phyloP scores from a whole-genome alignment of 2,888 invertebrate genomes.

The Hydriomena furcata region DNA sequence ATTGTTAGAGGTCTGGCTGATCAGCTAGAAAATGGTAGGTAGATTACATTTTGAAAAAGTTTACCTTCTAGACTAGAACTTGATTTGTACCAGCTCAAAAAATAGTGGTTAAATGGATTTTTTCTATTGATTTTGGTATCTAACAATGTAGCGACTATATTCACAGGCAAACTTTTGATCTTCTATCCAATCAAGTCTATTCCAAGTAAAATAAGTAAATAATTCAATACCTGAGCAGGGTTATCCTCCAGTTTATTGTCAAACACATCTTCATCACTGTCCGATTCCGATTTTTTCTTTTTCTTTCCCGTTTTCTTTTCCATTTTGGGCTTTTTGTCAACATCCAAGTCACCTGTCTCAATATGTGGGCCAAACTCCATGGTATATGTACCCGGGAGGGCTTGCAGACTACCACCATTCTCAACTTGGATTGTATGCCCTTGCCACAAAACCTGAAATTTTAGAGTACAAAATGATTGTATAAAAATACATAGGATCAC shows the following conservation, averaged over 20 bases:
- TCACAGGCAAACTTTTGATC: too few relatives aligned
- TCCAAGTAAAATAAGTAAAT: too few relatives aligned
- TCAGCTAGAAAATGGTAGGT: too few relatives aligned
- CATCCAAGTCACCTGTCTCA: slow-evolving; percentile 63
- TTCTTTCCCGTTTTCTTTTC: slow-evolving; percentile 75
- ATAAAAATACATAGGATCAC: too few relatives aligned
- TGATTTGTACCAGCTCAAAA: too few relatives aligned
- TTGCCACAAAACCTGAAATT: slow-evolving; percentile 85
- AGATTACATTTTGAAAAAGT: too few relatives aligned
- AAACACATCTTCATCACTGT: slow-evolving; percentile 77
- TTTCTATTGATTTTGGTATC: too few relatives aligned
- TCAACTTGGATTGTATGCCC: slow-evolving; percentile 86
- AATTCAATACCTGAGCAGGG: slow-evolving; percentile 73
- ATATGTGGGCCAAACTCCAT: slow-evolving; percentile 70
- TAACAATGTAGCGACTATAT: too few relatives aligned
- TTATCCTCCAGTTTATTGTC: slow-evolving; percentile 89
- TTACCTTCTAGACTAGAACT: too few relatives aligned
- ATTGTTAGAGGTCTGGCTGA: too few relatives aligned
- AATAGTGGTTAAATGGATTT: too few relatives aligned
- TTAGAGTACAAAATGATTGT: neutral
- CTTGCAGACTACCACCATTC: slow-evolving; percentile 72
- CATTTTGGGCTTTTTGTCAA: slow-evolving; percentile 74
- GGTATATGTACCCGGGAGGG: slow-evolving; percentile 62
- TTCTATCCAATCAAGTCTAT: too few relatives aligned
- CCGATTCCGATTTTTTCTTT: slow-evolving; percentile 77